phyloP scores from a whole-genome alignment of 2,797 vertebrate species.

The Eulemur mongoz region DNA sequence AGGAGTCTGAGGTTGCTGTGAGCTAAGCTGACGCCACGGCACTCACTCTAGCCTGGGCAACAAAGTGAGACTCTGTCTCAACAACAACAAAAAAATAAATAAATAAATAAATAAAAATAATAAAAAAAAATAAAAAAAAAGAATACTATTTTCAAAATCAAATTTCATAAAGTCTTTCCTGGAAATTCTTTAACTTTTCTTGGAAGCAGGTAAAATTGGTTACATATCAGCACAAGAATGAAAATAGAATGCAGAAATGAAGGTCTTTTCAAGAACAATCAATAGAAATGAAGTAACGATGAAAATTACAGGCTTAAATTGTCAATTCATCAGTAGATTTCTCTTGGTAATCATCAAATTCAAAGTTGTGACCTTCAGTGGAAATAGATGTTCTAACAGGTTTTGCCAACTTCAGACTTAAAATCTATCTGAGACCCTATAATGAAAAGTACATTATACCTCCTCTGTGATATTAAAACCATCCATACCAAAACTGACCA shows the following conservation, averaged over 20 bases:
- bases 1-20: no score
- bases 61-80: no score
- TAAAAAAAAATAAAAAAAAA: no score
- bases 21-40: no score
- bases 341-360: not conserved
- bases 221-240: not conserved
- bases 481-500: not conserved
- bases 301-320: not conserved
- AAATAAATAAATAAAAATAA: no score
- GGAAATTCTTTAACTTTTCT: not conserved
- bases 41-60: no score
- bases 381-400: constrained; percentile 5
- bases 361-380: constrained; percentile 27
- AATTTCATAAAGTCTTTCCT: constrained; percentile 46
- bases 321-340: not conserved
- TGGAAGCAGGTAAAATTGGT: not conserved
- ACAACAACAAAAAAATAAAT: no score
- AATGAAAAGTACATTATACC: not conserved
- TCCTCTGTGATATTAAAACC: not conserved
- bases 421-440: not conserved
- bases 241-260: not conserved
- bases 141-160: constrained; percentile 46
- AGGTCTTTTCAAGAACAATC: constrained; percentile 56
- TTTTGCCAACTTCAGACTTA: constrained; percentile 36
- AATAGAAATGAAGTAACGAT: constrained; percentile 36